These are phyloP conservation scores for Tetragonisca angustula DNA, from an alignment of 2,888 invertebrate genomes.

Conservation along the genomic window DNA sequence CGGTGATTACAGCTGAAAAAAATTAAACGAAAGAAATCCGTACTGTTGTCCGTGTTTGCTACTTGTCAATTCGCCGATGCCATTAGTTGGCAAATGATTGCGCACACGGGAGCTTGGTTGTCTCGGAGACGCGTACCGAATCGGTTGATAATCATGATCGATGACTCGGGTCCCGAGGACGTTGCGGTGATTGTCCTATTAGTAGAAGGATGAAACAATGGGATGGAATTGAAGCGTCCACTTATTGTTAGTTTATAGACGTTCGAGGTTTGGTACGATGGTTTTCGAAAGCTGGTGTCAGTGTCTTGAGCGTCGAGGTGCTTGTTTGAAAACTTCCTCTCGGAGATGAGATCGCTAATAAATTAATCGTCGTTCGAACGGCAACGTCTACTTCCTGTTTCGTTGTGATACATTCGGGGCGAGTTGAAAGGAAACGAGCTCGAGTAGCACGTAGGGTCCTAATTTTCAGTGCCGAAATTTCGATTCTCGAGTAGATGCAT, in stretches of 20 bases:
- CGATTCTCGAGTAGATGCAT: conserved; percentile 56
- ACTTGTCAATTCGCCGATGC: not conserved
- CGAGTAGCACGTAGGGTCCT: conserved; percentile 51
- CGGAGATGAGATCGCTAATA: too few relatives aligned
- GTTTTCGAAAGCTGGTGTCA: not conserved
- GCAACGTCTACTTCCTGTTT: too few relatives aligned
- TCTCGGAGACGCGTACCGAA: not conserved
- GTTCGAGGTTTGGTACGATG: not conserved
- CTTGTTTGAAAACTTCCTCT: not conserved
- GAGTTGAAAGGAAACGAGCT: not conserved
- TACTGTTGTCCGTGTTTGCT: not conserved
- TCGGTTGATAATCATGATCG: conserved; percentile 9
- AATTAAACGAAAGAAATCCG: not conserved
- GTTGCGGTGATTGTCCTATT: not conserved
- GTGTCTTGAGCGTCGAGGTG: not conserved
- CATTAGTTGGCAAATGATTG: not conserved
- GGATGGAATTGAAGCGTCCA: not conserved
- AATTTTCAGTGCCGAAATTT: conserved; percentile 61
- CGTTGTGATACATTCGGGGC: not conserved
- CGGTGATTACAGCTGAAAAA: too few relatives aligned
- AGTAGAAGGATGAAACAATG: conserved; percentile 1
- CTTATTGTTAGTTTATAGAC: not conserved
- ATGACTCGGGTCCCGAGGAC: conserved; percentile 5
- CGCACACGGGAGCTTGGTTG: not conserved
- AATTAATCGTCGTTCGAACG: too few relatives aligned